Conservation (phyloP, 2,797 vertebrate genomes). For the Scolopax bukidnonensis region DNA sequence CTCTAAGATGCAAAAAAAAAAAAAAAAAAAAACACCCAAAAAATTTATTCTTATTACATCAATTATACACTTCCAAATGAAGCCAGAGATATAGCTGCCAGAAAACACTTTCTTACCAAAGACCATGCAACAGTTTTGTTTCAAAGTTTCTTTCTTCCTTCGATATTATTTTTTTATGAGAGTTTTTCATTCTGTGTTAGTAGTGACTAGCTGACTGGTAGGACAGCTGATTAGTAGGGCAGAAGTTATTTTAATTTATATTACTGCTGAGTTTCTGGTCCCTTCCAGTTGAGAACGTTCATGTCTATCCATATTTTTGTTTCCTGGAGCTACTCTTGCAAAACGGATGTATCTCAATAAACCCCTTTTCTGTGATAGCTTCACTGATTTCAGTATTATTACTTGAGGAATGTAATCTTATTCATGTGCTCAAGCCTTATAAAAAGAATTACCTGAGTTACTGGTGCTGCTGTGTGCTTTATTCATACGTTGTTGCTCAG, state of each 20-base stretch:
- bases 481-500: neutral
- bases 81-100: neutral
- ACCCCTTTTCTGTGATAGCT: neutral
- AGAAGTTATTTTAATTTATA: neutral
- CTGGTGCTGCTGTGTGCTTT: neutral
- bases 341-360: neutral
- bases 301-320: neutral
- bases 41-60: neutral
- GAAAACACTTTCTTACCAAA: neutral
- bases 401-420: neutral
- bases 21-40: neutral
- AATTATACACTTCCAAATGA: neutral
- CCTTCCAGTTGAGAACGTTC: neutral
- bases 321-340: neutral
- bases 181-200: neutral
- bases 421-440: neutral
- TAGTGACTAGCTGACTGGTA: neutral
- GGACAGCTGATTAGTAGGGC: neutral
- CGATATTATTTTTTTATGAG: neutral
- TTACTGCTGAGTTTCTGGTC: neutral
- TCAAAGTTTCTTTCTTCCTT: neutral
- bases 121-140: neutral
- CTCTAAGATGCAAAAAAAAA: neutral
- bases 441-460: neutral
- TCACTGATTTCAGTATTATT: neutral